A percentile compares a stretch with the other conserved stretches of the same genome.
phyloP scores from a whole-genome alignment of 2,888 invertebrate genomes.

The Gibbula magus region DNA sequence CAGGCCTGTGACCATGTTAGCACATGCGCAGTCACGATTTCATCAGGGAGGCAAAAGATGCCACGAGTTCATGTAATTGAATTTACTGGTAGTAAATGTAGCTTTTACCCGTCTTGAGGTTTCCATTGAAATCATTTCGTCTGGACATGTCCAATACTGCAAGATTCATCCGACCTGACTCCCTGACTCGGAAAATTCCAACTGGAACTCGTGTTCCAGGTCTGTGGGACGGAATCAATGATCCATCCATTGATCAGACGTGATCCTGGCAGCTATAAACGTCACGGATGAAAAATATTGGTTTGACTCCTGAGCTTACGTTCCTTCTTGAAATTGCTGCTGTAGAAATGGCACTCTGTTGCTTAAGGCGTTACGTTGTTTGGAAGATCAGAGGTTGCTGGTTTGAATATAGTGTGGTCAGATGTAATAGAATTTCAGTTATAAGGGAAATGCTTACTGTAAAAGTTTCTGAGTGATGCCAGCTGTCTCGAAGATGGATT shows the following conservation, averaged over 20 bases:
- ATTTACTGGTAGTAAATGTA: constrained; percentile 10
- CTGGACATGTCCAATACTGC: neutral
- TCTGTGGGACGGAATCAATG: neutral
- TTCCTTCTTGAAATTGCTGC: too few relatives aligned
- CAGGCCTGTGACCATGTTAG: neutral
- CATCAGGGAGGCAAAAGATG: neutral
- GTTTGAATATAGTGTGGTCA: too few relatives aligned
- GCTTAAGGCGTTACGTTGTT: too few relatives aligned
- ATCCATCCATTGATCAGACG: neutral
- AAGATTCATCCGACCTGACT: neutral
- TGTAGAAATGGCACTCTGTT: too few relatives aligned
- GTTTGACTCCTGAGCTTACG: too few relatives aligned
- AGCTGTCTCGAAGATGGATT: too few relatives aligned
- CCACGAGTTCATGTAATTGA: constrained; percentile 6
- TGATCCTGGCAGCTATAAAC: neutral
- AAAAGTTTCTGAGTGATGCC: too few relatives aligned
- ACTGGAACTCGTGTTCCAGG: constrained; percentile 6
- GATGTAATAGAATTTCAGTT: too few relatives aligned
- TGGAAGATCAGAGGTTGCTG: too few relatives aligned
- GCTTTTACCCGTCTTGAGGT: neutral
- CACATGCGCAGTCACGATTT: constrained; percentile 3
- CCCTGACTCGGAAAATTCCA: neutral
- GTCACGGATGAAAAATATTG: neutral
- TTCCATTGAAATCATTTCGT: neutral
- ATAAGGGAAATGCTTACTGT: too few relatives aligned